Evolutionary conservation across 2,888 invertebrate species (phyloP), one percentile per base, ranked within the genome.

Genomic region (Schrankia costaestrigalis): DNA sequence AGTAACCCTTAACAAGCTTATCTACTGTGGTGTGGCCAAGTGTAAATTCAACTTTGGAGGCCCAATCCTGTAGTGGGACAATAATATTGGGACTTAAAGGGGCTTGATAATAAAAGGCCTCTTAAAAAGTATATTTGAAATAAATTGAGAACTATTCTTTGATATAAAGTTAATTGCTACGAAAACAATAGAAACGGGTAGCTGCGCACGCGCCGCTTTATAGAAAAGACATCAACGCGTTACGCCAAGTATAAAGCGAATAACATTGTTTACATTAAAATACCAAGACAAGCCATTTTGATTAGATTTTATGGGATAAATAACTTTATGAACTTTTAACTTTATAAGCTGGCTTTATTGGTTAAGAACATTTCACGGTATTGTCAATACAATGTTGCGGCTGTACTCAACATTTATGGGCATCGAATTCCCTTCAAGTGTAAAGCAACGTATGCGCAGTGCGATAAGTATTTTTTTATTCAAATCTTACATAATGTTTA

Each of bases 191-290:
- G 17, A 22, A 31, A 15, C 3, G 31, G 10, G 7, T 3, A 8
- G 18, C 12, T 38, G 54, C 62, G 59, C 66, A 47, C 56, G 58
- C 57, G 61, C 46, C 36, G 22, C 17, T 23, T 19, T 29, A 42
- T 60, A 63, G 33, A 55, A 76, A 73, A 77, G 79, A 80, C 63
- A 63, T 80, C 71, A 79, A 80, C 79, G 80, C 65, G 66, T 46
- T 21, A 53, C 41, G 49, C 48, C 38, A 22, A n/a, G n/a, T n/a
- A n/a, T n/a, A n/a, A n/a, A n/a, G n/a, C n/a, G 19, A 25, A 23
- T 11, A 30, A 23, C 49, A 28, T 42, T 34, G 26, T 35, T 39
- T 23, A 28, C 32, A 10, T 41, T 29, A 35, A 14, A 31, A 14
- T 11, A 12, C 18, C 8, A 12, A 10, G 9, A 14, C 24, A 9